A percentile compares a stretch with the other conserved stretches of the same genome.
These are phyloP conservation scores for Aphrophora alni DNA, from an alignment of 2,888 invertebrate genomes.

Conservation along the genomic window DNA sequence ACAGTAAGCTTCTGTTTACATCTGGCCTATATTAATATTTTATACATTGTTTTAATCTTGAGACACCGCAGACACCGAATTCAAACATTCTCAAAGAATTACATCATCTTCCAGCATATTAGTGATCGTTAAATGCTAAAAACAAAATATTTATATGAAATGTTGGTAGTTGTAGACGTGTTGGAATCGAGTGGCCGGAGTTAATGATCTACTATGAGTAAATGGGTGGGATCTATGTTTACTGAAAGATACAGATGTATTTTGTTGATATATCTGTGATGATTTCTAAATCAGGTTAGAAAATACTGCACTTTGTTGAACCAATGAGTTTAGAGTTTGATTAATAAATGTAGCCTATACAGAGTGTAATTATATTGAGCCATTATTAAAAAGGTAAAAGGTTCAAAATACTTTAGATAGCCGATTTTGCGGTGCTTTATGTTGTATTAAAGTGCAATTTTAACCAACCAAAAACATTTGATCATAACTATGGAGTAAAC, in stretches of 20 bases:
- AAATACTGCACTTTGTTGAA: too few species aligned
- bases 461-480: too few species aligned
- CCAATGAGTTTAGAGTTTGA: too few species aligned
- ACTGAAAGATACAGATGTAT: background rate
- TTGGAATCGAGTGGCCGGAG: background rate
- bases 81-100: background rate
- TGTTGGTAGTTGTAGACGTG: background rate
- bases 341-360: too few species aligned
- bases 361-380: too few species aligned
- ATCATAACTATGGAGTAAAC: too few species aligned
- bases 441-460: too few species aligned
- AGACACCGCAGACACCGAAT: background rate
- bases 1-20: background rate
- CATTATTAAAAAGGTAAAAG: too few species aligned
- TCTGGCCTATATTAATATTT: background rate
- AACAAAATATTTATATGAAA: background rate
- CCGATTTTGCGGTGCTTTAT: too few species aligned
- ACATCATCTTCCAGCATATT: background rate
- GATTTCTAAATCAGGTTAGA: too few species aligned
- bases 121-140: background rate
- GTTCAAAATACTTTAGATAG: too few species aligned
- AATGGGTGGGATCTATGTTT: background rate
- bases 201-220: background rate
- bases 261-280: background rate
- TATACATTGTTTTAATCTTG: background rate